phyloP scores from a whole-genome alignment of 2,888 invertebrate genomes.

The Standfussiana lucernea region DNA sequence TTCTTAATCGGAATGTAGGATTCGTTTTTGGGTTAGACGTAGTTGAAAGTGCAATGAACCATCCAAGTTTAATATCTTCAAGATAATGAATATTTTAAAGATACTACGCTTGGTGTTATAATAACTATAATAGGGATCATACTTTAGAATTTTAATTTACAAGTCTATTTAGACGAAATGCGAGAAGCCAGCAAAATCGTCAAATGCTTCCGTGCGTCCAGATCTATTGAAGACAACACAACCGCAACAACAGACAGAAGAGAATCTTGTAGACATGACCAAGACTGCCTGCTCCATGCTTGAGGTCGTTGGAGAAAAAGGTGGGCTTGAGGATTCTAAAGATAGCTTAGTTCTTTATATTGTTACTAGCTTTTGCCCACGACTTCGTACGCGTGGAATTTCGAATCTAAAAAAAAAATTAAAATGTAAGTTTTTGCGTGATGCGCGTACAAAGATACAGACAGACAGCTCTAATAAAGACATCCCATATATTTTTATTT shows the following conservation, averaged over 20 bases:
- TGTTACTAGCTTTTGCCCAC: too few relatives aligned
- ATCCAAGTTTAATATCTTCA: too few relatives aligned
- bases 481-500: too few relatives aligned
- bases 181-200: background rate
- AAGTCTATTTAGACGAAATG: background rate
- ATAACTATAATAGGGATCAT: background rate
- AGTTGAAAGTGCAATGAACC: background rate
- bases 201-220: background rate
- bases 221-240: too few relatives aligned
- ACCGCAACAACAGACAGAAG: background rate
- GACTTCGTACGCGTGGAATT: too few relatives aligned
- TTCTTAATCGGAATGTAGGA: too few relatives aligned
- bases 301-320: slow-evolving; percentile 72
- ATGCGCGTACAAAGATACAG: too few relatives aligned
- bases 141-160: background rate
- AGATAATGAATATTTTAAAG: background rate
- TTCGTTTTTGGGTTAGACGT: background rate
- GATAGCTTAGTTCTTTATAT: background rate
- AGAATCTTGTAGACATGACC: slow-evolving; percentile 12
- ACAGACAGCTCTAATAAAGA: too few relatives aligned
- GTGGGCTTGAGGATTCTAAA: slow-evolving; percentile 37
- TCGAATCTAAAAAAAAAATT: too few relatives aligned
- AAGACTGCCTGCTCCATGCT: slow-evolving; percentile 76
- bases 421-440: too few relatives aligned
- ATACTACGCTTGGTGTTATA: background rate